A percentile compares a stretch with the other conserved stretches of the same genome.
phyloP scores from a whole-genome alignment of 2,113 vertebrate genomes.

The Ranitomeya imitator region DNA sequence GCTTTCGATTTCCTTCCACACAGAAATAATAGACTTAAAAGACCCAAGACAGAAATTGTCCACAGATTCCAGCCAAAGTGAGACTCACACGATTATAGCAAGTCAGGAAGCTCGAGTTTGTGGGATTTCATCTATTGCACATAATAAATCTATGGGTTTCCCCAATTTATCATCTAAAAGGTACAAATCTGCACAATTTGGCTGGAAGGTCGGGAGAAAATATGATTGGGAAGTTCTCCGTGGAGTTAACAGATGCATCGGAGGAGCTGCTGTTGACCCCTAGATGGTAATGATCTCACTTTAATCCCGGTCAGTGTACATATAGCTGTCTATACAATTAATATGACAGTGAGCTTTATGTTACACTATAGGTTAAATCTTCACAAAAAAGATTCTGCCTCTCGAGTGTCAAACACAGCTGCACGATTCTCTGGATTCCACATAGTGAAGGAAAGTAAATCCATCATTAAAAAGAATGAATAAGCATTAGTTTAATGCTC shows the following conservation, averaged over 20 bases:
- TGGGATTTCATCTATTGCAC: constrained; percentile 36
- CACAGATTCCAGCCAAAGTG: neutral
- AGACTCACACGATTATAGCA: neutral
- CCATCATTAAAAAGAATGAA: neutral
- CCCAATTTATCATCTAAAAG: constrained; percentile 7
- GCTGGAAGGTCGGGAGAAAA: neutral
- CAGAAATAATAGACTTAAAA: neutral
- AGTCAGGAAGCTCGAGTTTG: constrained; percentile 28
- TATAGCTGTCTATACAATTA: neutral
- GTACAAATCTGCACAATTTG: constrained; percentile 11
- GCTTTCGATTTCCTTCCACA: neutral
- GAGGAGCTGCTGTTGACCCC: neutral
- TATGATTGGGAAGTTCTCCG: neutral
- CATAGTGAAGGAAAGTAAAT: constrained; percentile 11
- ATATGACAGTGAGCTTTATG: neutral
- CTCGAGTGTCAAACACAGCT: neutral
- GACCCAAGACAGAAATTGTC: neutral
- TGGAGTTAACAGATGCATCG: constrained; percentile 24
- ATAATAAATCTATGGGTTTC: constrained; percentile 19
- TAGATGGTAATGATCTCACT: constrained; percentile 21
- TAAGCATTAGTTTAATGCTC: neutral
- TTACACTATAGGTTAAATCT: neutral
- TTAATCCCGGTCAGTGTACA: neutral
- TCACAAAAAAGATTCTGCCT: neutral
- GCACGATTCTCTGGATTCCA: neutral